Base-by-base conservation (phyloP, 2,888 invertebrate species). In the Coecobrya sp. region DNA sequence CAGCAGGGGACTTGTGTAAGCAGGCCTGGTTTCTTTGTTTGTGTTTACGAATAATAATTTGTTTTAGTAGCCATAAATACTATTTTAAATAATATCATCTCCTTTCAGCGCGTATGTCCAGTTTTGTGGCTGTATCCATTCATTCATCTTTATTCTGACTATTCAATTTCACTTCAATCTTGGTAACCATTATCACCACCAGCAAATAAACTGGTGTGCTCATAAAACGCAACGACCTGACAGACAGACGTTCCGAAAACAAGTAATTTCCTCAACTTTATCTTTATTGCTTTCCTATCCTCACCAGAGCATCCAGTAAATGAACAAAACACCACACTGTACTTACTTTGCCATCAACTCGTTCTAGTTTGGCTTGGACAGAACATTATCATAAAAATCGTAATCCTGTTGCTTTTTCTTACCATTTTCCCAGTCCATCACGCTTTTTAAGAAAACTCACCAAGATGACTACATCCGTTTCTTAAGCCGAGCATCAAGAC, bases 221-320 rank as follows among this genome's bases (percentile, higher is more conserved):
- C 59, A 22, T 59, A 65, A 65, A 65, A 65, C 4, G 11, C 25
- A 7, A 65, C 25, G 65, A 25, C 25, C 10, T 65, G 22, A 65
- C 65, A 65, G 65, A 65, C 65, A 65, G n/a, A 27, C 5, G 65
- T 65, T 65, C 2, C 25, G 27, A 25, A 65, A 25, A 27, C 22
- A 19, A 70, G 70, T 70, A 70, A 70, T 70, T 70, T 70, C 42
- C 70, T 42, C 70, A 19, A 11, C 42, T 70, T 70, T 16, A 70
- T 42, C 36, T 70, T 70, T 70, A 70, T 70, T 70, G 11, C 42
- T 70, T 70, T 36, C 36, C 42, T 42, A 36, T 70, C 42, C 42
- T 30, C 11, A n/a, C 4, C 0, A 30, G 5, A 4, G 22, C 36
- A 42, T 70, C 42, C 19, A 42, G 19, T 42, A 70, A 70, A 30